Base-by-base conservation (phyloP, 1,140 invertebrate genomes). In the Colletes gigas region DNA sequence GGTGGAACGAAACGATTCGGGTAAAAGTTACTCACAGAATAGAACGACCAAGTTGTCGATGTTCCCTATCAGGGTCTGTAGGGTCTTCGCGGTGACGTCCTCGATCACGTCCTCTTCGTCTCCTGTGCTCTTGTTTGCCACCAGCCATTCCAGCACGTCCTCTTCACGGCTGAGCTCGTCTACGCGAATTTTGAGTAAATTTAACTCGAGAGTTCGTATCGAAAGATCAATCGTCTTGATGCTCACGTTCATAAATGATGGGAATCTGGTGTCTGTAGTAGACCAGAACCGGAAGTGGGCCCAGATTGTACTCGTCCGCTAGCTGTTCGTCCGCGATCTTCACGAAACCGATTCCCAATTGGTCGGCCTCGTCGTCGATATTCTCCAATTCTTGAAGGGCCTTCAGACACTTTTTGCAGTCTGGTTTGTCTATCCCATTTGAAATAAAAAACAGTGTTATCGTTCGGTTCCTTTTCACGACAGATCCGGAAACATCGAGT, bases 281-380 rank as follows among this genome's bases (percentile, higher is more conserved):
- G 66, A 98, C 98, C 83, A 99, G 94, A 90, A 96, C 96, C 86
- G 98, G 98, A 85, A 99, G 94, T 69, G 96, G 94, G 88, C 97
- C 97, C 89, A 98, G 94, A 94, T 97, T 98, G 94, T 98, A 98
- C 92, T 98, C 98, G 91, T 98, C 97, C 75, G 98, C 97, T 78
- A 99, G 94, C 89, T 96, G 95, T 93, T 98, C 97, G 92, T 99
- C 98, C 83, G 98, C 96, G 89, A 98, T 98, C 93, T 98, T 98
- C 39, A 98, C 98, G 92, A 98, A 98, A 81, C 97, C 98, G 90
- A 98, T 98, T 65, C 97, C 97, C 78, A 98, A 94, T 91, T 98
- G 97, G 93, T 98, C 98, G n/a, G 98, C 98, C 93, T 98, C 98
- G 90, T 98, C 98, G 90, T 98, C 98, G 89, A 98, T 98, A 93